Percentiles rank a stretch among this genome's conserved stretches.
phyloP scores from a whole-genome alignment of 2,113 vertebrate species.

The Sterna hirundo region DNA sequence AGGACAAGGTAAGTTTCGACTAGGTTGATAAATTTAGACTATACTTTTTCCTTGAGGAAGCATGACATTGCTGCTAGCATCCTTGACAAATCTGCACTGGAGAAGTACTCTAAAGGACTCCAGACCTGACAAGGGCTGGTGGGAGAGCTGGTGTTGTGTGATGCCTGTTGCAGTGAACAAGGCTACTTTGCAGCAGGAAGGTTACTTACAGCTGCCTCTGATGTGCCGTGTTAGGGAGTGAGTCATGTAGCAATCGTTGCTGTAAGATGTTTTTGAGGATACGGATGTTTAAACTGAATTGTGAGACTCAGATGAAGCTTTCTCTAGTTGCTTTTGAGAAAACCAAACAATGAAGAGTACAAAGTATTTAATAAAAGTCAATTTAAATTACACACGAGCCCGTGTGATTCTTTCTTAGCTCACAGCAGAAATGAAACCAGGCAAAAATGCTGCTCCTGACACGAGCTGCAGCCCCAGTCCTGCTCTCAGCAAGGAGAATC shows the following conservation, averaged over 20 bases:
- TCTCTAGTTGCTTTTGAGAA: neutral
- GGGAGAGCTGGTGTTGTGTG: neutral
- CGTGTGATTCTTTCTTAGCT: neutral
- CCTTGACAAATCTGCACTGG: neutral
- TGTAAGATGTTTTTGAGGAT: neutral
- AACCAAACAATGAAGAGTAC: neutral
- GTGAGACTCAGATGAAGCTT: neutral
- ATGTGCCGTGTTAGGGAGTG: neutral
- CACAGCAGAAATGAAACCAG: neutral
- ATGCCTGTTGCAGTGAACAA: neutral
- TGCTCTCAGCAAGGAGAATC: neutral
- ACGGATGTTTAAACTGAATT: neutral
- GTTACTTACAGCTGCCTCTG: neutral
- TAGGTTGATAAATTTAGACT: neutral
- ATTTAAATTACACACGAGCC: neutral
- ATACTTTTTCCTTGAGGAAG: neutral
- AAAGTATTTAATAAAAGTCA: no score
- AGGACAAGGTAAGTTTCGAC: neutral
- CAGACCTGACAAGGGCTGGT: neutral
- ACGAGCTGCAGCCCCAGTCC: neutral
- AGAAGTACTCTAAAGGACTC: neutral
- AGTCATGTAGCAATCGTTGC: neutral
- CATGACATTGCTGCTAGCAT: neutral
- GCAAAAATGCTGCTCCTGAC: neutral
- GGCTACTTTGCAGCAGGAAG: neutral